Conservation (phyloP, 2,888 invertebrate genomes). For the Latrodectus elegans region DNA sequence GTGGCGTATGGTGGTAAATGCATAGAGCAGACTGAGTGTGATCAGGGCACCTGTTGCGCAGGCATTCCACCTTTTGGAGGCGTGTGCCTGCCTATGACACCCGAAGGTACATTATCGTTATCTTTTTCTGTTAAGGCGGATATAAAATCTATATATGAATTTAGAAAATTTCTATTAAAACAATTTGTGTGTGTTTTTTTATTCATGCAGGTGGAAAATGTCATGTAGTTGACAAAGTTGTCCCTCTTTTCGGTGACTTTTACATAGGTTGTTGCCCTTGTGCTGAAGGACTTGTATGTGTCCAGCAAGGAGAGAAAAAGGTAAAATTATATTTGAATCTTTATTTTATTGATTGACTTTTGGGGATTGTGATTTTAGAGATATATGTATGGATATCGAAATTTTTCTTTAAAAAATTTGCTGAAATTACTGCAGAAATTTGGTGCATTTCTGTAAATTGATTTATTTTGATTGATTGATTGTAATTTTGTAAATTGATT, state of each 20-base stretch:
- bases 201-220: constrained; percentile 14
- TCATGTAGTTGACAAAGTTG: constrained; percentile 16
- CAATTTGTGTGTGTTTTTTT: too few relatives aligned
- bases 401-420: too few relatives aligned
- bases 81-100: constrained; percentile 10
- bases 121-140: background rate
- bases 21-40: constrained; percentile 18
- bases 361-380: too few relatives aligned
- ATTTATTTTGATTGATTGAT: too few relatives aligned
- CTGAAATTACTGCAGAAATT: too few relatives aligned
- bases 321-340: background rate
- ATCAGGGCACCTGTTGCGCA: constrained; percentile 6
- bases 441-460: too few relatives aligned
- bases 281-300: constrained; percentile 33
- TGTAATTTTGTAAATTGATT: too few relatives aligned
- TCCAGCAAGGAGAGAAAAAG: constrained; percentile 46
- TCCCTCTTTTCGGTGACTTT: constrained; percentile 41
- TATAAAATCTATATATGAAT: too few relatives aligned
- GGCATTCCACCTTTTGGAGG: constrained; percentile 32
- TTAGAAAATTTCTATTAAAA: too few relatives aligned
- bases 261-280: constrained; percentile 34
- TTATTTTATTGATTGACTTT: too few relatives aligned
- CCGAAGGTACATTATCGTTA: constrained; percentile 2
- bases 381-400: too few relatives aligned
- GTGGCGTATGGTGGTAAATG: constrained; percentile 7